Conservation (phyloP, 2,113 vertebrate species). For the Anguilla rostrata region DNA sequence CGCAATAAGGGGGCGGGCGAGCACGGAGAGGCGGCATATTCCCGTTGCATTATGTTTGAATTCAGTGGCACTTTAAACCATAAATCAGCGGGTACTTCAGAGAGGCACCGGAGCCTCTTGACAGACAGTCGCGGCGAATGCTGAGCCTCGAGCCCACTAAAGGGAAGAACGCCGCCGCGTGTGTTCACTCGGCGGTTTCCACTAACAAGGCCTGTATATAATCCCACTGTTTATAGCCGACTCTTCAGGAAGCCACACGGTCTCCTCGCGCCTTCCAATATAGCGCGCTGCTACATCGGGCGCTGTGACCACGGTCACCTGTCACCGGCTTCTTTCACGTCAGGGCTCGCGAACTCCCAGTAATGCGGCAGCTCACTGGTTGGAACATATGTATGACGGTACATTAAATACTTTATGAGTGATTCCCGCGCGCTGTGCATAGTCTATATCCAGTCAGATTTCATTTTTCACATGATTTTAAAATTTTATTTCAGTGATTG, state of each 20-base stretch:
- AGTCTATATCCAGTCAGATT: neutral
- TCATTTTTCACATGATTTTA: neutral
- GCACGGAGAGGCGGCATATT: neutral
- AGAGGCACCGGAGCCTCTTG: conserved; percentile 2
- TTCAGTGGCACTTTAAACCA: conserved; percentile 16
- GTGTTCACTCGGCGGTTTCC: conserved; percentile 13
- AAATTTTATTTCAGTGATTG: neutral
- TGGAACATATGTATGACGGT: neutral
- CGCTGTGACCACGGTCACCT: neutral
- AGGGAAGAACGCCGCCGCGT: neutral
- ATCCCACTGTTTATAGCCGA: neutral
- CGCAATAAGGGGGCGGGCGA: neutral
- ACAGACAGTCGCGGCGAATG: neutral
- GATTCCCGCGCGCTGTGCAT: no score
- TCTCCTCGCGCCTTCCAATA: neutral
- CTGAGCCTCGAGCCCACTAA: neutral
- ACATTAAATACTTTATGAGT: conserved; percentile 1
- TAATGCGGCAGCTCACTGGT: neutral
- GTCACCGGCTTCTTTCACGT: neutral
- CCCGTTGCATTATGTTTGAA: neutral
- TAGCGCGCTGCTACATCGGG: neutral
- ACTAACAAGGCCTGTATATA: neutral
- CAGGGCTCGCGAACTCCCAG: neutral
- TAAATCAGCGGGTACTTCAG: conserved; percentile 15
- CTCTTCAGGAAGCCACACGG: neutral